Evolutionary conservation across 2,797 vertebrate species (phyloP).

Genomic region (Macropus fuliginosus): DNA sequence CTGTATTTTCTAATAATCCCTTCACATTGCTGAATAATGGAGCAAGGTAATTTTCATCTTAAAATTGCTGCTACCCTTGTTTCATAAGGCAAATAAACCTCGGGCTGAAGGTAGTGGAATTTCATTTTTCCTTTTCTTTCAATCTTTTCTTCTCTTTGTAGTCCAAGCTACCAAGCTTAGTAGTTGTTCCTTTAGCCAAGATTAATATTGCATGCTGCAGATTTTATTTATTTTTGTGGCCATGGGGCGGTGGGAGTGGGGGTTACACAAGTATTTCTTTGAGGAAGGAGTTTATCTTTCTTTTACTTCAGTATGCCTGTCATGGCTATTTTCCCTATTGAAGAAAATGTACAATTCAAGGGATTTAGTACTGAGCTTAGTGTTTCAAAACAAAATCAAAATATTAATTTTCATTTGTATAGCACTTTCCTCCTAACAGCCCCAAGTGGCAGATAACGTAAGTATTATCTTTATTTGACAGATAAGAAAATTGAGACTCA

Average conservation of each 20-base stretch:
- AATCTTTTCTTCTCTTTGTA: conserved; percentile 32
- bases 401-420: background rate
- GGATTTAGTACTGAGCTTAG: background rate
- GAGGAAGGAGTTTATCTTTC: background rate
- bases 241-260: background rate
- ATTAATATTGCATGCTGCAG: background rate
- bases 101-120: background rate
- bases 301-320: background rate
- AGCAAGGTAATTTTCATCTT: background rate
- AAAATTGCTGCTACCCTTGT: background rate
- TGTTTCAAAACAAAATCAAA: conserved; percentile 4
- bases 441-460: background rate
- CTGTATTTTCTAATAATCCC: background rate
- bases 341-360: background rate
- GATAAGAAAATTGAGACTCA: background rate
- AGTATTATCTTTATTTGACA: background rate
- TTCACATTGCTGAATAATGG: background rate
- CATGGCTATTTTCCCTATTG: background rate
- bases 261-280: conserved; percentile 21
- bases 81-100: background rate
- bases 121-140: background rate
- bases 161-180: background rate
- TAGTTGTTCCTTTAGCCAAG: background rate
- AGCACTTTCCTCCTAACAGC: background rate
- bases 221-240: background rate